Evolutionary conservation across 2,113 vertebrate genomes (phyloP), one percentile per base, ranked within the genome.

Genomic region (Chloropsis hardwickii): DNA sequence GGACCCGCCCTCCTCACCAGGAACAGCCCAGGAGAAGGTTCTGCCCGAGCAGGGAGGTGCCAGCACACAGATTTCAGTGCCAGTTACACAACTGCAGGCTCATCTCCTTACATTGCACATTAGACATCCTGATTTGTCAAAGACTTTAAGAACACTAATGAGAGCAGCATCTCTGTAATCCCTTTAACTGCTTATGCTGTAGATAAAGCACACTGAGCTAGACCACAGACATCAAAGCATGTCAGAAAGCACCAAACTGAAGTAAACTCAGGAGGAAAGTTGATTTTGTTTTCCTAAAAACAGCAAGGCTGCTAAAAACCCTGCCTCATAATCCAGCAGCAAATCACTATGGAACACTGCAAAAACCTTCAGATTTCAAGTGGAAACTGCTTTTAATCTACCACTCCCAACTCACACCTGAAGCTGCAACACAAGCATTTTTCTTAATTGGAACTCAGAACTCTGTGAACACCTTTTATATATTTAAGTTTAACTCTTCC

Each of bases 121-220:
- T 0, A 56, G 25, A 39, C 1, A 1, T 10, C 27, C 67, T 58
- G n/a, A 29, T 25, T 48, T 70, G 64, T 4, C 54, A 35, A 57
- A 73, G 92, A 37, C 81, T 73, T 76, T 60, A 69, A 53, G 77
- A 89, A 48, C 73, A 25, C 65, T 58, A 72, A 83, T 53, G 88
- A 86, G 86, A 86, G 45, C 19, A 72, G 82, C 76, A 76, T 64
- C 74, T 29, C 35, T 31, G 53, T 48, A 94, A 95, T 60, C 82
- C 66, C 40, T 95, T 90, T 83, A 95, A 77, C 37, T 60, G 57
- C 71, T 86, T 56, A 80, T 7, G 62, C 24, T 54, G 89, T 24
- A 76, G 77, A 20, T 35, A 83, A 60, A 87, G 90, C 56, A 37
- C 39, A 2, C 69, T 39, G 19, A 73, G 25, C 21, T 0, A 74